A percentile compares a stretch with the other conserved stretches of the same genome.
These are phyloP conservation scores for Ornithoptera alexandrae DNA, from an alignment of 2,888 invertebrate genomes.

Conservation along the genomic window DNA sequence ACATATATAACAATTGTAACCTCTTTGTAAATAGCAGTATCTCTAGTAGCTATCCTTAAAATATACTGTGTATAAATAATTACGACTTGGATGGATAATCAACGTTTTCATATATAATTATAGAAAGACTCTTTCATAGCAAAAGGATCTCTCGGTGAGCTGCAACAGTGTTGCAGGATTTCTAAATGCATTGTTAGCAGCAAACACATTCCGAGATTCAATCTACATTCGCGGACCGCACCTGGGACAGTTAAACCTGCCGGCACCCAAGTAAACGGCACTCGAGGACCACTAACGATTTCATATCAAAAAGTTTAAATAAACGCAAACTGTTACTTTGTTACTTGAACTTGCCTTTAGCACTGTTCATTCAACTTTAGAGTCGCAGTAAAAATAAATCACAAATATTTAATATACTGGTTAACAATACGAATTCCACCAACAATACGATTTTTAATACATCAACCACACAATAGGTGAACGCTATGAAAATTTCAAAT, in stretches of 20 bases:
- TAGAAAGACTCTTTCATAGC: neutral
- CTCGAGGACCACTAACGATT: conserved; percentile 7
- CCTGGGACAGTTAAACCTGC: conserved; percentile 13
- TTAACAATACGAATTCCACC: neutral
- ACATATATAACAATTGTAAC: too few species aligned
- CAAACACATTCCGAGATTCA: conserved; percentile 21
- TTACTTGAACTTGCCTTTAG: neutral
- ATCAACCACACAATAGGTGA: too few species aligned
- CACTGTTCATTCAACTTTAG: neutral
- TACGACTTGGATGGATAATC: too few species aligned
- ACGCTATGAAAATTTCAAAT: too few species aligned
- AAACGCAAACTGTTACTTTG: conserved; percentile 6
- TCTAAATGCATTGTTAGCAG: conserved; percentile 24
- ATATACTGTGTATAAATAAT: too few species aligned
- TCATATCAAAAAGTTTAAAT: conserved; percentile 4
- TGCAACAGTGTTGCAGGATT: conserved; percentile 23
- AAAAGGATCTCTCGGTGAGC: neutral
- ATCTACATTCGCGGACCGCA: conserved; percentile 24
- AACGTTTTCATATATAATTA: neutral
- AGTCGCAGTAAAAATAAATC: neutral
- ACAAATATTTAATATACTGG: too few species aligned
- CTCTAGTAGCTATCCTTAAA: too few species aligned
- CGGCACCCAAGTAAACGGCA: conserved; percentile 11
- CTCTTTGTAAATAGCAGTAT: too few species aligned
- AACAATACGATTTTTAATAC: too few species aligned